These are phyloP conservation scores for Synergus laeviventris DNA, from an alignment of 2,888 invertebrate genomes.

Conservation along the genomic window DNA sequence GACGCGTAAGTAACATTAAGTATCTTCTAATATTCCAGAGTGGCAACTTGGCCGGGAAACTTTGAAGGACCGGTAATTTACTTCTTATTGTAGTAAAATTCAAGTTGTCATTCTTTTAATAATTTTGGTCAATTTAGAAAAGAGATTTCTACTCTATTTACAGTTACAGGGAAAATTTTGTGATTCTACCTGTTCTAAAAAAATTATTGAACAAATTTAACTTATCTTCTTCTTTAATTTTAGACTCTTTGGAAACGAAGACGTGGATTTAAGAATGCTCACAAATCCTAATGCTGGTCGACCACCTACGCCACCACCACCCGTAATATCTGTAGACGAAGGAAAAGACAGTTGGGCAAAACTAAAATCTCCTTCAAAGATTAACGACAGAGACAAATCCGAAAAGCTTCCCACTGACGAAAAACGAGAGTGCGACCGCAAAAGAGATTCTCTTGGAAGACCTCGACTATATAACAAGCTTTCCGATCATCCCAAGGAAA, in stretches of 20 bases:
- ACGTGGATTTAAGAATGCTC: conserved; percentile 88
- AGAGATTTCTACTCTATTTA: no score
- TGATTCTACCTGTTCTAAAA: no score
- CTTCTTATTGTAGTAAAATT: no score
- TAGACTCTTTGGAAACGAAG: conserved; percentile 94
- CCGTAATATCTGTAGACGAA: conserved; percentile 78
- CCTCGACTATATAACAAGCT: conserved; percentile 79
- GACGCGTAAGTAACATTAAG: conserved; percentile 83
- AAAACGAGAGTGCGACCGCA: conserved; percentile 71
- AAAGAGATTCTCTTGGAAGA: conserved; percentile 81
- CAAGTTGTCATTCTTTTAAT: no score
- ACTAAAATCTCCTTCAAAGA: conserved; percentile 68
- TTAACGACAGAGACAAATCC: conserved; percentile 66
- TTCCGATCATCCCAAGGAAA: conserved; percentile 77
- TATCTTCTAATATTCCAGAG: no score
- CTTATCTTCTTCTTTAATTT: conserved; percentile 59
- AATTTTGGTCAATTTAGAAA: no score
- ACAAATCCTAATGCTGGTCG: conserved; percentile 74
- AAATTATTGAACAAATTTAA: neutral
- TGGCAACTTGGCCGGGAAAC: no score
- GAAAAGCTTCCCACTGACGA: conserved; percentile 56
- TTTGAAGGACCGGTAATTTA: no score
- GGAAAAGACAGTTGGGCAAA: conserved; percentile 74
- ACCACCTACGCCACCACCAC: conserved; percentile 81
- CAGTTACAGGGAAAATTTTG: no score